Percentiles rank a stretch among this genome's conserved stretches.
Conservation (phyloP, 2,113 vertebrate species). For the Cepphus grylle region DNA sequence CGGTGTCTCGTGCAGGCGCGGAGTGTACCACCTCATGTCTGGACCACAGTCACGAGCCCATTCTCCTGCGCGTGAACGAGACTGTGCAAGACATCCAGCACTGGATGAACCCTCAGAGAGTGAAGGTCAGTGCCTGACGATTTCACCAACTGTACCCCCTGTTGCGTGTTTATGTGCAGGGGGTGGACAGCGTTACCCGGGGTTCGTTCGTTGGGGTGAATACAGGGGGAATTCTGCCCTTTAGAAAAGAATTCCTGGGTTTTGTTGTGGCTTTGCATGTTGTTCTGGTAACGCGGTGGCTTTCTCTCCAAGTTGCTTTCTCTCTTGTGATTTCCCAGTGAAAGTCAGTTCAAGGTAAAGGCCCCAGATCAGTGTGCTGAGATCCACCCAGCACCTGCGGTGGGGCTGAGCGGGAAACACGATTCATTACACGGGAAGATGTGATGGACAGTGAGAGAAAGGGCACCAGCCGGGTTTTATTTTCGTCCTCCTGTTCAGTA, state of each 20-base stretch:
- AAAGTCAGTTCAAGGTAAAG: background rate
- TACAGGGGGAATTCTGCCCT: background rate
- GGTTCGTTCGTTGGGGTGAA: background rate
- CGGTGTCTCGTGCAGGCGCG: constrained; percentile 73
- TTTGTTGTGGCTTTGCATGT: background rate
- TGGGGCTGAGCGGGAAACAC: background rate
- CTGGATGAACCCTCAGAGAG: constrained; percentile 92
- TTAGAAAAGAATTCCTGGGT: background rate
- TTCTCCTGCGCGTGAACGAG: constrained; percentile 88
- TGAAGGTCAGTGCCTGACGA: constrained; percentile 79
- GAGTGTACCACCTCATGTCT: constrained; percentile 90
- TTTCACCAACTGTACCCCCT: background rate
- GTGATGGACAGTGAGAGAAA: background rate
- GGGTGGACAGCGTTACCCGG: background rate
- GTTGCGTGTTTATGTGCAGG: background rate
- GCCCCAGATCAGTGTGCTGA: background rate
- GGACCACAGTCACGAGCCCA: constrained; percentile 87
- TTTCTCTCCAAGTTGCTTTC: background rate
- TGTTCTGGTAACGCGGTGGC: background rate
- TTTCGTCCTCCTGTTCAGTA: background rate
- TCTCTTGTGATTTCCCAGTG: background rate
- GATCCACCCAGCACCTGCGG: background rate
- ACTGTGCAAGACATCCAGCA: constrained; percentile 84
- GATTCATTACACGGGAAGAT: background rate
- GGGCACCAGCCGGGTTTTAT: background rate